Percentiles rank a stretch among this genome's conserved stretches.
Evolutionary conservation across 2,797 vertebrate genomes (phyloP).

Genomic region (Ibycter americanus): DNA sequence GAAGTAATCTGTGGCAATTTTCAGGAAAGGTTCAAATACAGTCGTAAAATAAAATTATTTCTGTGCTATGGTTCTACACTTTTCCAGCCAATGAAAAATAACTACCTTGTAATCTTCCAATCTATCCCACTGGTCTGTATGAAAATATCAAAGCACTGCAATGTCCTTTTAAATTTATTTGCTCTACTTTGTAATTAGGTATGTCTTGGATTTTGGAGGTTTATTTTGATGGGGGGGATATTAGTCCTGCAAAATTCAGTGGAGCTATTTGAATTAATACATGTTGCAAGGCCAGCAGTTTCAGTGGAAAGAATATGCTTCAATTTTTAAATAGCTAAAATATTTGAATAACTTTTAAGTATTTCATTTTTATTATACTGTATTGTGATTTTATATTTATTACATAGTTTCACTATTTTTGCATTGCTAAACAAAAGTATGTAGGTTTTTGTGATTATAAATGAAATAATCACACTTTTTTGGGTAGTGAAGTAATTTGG

Average conservation of each 20-base stretch:
- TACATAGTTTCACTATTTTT: neutral
- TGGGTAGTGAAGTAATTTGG: neutral
- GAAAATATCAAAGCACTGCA: neutral
- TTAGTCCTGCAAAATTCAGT: neutral
- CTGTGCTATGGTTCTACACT: neutral
- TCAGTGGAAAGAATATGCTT: neutral
- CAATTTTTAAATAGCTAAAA: neutral
- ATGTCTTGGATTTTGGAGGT: neutral
- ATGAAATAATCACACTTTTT: neutral
- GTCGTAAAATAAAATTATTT: neutral
- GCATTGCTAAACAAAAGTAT: neutral
- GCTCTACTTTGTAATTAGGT: neutral
- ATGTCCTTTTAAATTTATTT: neutral
- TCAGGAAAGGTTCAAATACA: neutral
- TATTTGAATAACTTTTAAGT: neutral
- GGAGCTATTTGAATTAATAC: neutral
- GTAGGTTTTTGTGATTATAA: neutral
- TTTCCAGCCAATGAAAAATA: neutral
- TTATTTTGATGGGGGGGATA: neutral
- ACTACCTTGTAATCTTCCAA: neutral
- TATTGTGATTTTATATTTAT: neutral
- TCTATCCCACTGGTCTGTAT: neutral
- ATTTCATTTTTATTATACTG: neutral
- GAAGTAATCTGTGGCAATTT: neutral
- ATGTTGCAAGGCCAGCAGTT: accelerated